These are phyloP conservation scores for Cossypha dichroa DNA, from an alignment of 2,797 vertebrate genomes.

Conservation along the genomic window DNA sequence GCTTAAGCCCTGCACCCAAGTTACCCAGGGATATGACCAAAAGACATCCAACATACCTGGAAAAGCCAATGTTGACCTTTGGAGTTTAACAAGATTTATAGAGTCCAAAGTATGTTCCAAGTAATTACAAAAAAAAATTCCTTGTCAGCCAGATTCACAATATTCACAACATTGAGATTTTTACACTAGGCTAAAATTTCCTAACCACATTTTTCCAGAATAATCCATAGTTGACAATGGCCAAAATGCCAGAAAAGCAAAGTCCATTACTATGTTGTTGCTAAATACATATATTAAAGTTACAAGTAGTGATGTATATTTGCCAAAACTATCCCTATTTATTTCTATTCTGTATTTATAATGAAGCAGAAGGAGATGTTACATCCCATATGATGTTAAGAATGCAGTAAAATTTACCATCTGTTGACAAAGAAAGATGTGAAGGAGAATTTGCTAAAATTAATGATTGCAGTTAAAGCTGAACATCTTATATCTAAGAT, in stretches of 20 bases:
- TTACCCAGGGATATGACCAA: background rate
- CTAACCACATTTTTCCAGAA: background rate
- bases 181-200: background rate
- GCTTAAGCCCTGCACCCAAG: background rate
- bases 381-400: constrained; percentile 14
- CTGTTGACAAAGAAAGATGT: constrained; percentile 32
- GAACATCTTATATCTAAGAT: background rate
- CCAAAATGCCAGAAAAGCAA: background rate
- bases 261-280: background rate
- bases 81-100: background rate
- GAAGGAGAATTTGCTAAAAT: constrained; percentile 27
- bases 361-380: constrained; percentile 31
- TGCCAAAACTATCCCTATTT: background rate
- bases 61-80: background rate
- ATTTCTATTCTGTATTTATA: background rate
- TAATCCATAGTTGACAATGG: background rate
- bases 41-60: background rate
- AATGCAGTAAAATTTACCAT: constrained; percentile 31
- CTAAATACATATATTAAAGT: background rate
- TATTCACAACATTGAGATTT: background rate
- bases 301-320: background rate
- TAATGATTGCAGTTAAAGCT: constrained; percentile 5
- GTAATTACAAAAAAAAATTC: background rate
- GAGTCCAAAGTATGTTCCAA: background rate
- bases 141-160: background rate